Evolutionary conservation across 2,797 vertebrate species (phyloP).

Genomic region (Scolopax rusticola): DNA sequence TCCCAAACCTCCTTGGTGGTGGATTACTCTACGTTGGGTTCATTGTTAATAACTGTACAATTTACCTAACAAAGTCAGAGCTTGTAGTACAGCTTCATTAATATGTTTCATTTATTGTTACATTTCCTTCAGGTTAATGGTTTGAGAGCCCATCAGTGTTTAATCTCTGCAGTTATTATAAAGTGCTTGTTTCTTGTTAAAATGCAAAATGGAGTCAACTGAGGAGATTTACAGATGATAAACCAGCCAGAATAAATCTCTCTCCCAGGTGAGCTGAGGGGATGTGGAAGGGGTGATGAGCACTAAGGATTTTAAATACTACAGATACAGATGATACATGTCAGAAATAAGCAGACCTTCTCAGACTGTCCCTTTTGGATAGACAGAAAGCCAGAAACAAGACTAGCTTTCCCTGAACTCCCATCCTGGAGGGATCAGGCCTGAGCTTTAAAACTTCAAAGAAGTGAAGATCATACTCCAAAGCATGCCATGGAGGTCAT

Average conservation of each 20-base stretch:
- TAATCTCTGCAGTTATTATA: constrained; percentile 71
- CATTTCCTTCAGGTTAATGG: constrained; percentile 76
- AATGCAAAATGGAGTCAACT: constrained; percentile 58
- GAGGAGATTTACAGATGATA: constrained; percentile 57
- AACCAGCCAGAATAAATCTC: constrained; percentile 43
- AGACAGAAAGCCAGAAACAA: background rate
- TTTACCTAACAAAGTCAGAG: constrained; percentile 74
- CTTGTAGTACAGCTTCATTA: constrained; percentile 73
- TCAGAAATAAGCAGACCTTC: background rate
- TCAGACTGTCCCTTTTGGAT: background rate
- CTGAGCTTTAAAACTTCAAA: background rate
- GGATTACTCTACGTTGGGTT: constrained; percentile 1
- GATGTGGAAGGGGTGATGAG: background rate
- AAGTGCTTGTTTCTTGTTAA: constrained; percentile 73
- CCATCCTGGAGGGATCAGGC: background rate
- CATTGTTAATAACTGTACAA: constrained; percentile 72
- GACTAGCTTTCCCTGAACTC: background rate
- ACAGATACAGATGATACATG: background rate
- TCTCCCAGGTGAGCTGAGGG: background rate
- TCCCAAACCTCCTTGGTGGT: background rate
- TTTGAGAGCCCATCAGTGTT: constrained; percentile 58
- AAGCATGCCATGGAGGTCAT: background rate
- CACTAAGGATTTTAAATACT: background rate
- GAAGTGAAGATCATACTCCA: background rate
- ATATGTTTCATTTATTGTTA: constrained; percentile 75